Base-by-base conservation (phyloP, 2,113 vertebrate genomes). In the Meleagris gallopavo region DNA sequence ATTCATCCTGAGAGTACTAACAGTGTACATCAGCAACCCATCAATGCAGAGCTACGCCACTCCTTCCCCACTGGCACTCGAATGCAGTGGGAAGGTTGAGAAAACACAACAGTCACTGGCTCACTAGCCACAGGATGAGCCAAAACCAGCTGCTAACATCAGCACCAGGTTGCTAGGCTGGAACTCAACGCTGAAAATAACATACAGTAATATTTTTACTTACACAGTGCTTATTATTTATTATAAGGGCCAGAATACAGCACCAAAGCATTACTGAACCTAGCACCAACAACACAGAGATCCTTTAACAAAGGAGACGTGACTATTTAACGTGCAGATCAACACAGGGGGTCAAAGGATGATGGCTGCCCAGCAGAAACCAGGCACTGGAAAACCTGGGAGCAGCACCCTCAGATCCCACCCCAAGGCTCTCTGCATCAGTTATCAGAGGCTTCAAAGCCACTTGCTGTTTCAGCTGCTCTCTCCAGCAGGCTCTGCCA, bases 391-490 rank as follows among this genome's bases (percentile, higher is more conserved):
- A 36, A 62, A 62, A 54, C 65, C 46, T 89, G 89, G 65, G 30
- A 60, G 22, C 78, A 72, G 73, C 66, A 29, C 54, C 70, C 76
- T 22, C 60, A 13, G 58, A 18, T 2, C 77, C 86, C 77, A 40
- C 83, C 94, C 65, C 84, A 36, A 10, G 50, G 58, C 70, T 76
- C 69, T 82, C 73, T 71, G 8, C 17, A 17, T 3, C 7, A 78
- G 60, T 76, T 60, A 7, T 12, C 2, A 4, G 70, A 3, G 67
- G 29, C 65, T 36, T 66, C 66, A 91, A 79, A 83, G 65, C 55
- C 94, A 95, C 95, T 96, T 94, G 94, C 97, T 96, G 96, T 93
- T 83, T 93, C 72, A 94, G 96, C 0, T 95, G 93, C 74, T 50
- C 82, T 41, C 93, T 50, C 62, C 92, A 75, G 70, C 21, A 86